Evolutionary conservation across 2,797 vertebrate species (phyloP), one percentile per base, ranked within the genome.

Genomic region (Lindbergichthys nudifrons): DNA sequence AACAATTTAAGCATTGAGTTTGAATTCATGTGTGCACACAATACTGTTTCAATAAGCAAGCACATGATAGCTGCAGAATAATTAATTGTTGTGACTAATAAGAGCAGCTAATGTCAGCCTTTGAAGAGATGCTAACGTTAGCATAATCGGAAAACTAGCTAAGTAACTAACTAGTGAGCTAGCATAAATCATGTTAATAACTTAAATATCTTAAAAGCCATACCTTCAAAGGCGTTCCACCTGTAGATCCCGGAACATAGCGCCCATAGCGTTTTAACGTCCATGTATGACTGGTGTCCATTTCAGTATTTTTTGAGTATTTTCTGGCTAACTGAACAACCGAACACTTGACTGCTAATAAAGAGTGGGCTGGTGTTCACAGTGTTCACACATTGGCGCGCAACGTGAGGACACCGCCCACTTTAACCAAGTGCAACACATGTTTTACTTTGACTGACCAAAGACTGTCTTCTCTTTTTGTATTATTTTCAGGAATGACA

Each of bases 201-300:
- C 21, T 5, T 15, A 12, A 42, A 30, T 0, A 3, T 6, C 0
- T 23, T 23, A 26, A 26, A 26, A n/a, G 2, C 26, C 26, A n/a
- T 80, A 94, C 94, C 92, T 89, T 91, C 93, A 87, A 91, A 0
- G 67, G 52, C 5, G 57, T 8, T 0, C 15, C 62, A 0, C 19
- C 9, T n/a, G 5, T 52, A 3, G 63, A 43, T 5, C 43, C 61
- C 0, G 92, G 93, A 0, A 93, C 54, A 15, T 96, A 95, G 19
- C 96, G 95, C 1, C 93, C 96, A 5, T 96, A 98, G 10, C 96
- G 95, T 79, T 92, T 94, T 72, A 98, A 70, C 3, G 79, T 92
- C 97, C 97, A 98, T 9, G 32, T 14, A 5, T 10, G 47, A 43
- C 46, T 30, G 3, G 46, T 10, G 41, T 65, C 52, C 91, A 92